Evolutionary conservation across 2,888 invertebrate species (phyloP).

Genomic region (Coelopa pilipes): DNA sequence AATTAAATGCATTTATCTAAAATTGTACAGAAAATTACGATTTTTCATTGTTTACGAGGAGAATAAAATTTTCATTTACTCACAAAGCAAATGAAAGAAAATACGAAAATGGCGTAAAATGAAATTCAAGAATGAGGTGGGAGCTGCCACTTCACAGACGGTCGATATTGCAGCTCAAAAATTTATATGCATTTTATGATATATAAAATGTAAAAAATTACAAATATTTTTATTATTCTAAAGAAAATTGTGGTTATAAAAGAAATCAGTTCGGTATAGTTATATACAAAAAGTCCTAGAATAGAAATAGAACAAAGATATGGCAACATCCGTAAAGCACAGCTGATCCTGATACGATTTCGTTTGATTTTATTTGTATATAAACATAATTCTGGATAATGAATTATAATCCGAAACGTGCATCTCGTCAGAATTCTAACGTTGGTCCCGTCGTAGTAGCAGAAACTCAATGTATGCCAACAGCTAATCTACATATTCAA

Average conservation of each 20-base stretch:
- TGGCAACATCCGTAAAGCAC: too few species aligned
- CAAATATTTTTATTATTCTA: too few species aligned
- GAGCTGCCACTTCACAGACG: background rate
- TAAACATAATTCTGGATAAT: conserved; percentile 40
- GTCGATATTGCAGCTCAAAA: background rate
- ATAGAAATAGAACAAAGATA: too few species aligned
- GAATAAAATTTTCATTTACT: conserved; percentile 18
- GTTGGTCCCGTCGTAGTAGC: conserved; percentile 42
- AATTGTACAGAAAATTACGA: conserved; percentile 4
- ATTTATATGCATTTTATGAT: too few species aligned
- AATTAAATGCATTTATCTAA: conserved; percentile 29
- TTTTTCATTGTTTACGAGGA: conserved; percentile 35
- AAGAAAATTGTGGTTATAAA: too few species aligned
- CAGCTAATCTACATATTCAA: conserved; percentile 45
- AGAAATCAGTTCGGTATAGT: too few species aligned
- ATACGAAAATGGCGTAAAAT: background rate
- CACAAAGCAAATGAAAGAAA: background rate
- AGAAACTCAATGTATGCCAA: conserved; percentile 45
- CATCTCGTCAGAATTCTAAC: conserved; percentile 55
- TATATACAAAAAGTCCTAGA: too few species aligned
- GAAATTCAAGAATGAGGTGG: background rate
- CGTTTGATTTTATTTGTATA: background rate
- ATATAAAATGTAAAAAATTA: too few species aligned
- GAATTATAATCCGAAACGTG: conserved; percentile 56
- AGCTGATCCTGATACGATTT: background rate